Conservation (phyloP, 1,140 invertebrate species). For the Penaeus indicus region DNA sequence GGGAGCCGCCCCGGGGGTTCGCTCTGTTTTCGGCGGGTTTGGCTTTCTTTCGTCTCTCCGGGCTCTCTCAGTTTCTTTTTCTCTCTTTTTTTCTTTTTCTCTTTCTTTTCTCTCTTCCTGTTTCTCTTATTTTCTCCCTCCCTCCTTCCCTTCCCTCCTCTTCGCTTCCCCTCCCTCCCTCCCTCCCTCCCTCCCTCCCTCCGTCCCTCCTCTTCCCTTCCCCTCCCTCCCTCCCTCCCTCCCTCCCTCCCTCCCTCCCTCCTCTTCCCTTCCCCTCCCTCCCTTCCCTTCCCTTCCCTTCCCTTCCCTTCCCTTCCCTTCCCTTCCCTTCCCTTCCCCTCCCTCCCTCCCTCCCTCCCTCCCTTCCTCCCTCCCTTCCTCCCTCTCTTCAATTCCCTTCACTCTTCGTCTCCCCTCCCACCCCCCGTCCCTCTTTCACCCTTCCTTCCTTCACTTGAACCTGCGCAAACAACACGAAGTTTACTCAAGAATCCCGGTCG, state of each 20-base stretch:
- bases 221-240: not conserved
- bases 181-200: not conserved
- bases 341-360: conserved; percentile 5
- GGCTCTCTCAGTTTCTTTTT: no score
- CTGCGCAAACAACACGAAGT: not conserved
- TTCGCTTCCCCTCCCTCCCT: not conserved
- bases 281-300: not conserved
- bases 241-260: not conserved
- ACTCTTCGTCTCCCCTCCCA: not conserved
- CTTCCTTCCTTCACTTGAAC: not conserved
- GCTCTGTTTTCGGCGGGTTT: no score
- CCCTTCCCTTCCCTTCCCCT: not conserved
- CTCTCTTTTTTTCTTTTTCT: no score
- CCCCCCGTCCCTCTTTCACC: not conserved
- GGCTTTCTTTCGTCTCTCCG: no score
- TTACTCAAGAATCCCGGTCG: no score
- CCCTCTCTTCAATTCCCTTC: not conserved
- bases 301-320: not conserved
- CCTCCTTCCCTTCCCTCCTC: no score
- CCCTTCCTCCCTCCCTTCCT: not conserved
- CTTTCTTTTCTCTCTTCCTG: no score
- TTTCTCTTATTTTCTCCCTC: not conserved
- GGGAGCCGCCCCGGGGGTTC: no score
- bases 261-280: not conserved
- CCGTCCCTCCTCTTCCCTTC: not conserved